A percentile compares a stretch with the other conserved stretches of the same genome.
These are phyloP conservation scores for Pygocentrus nattereri DNA, from an alignment of 2,797 vertebrate species.

Conservation along the genomic window DNA sequence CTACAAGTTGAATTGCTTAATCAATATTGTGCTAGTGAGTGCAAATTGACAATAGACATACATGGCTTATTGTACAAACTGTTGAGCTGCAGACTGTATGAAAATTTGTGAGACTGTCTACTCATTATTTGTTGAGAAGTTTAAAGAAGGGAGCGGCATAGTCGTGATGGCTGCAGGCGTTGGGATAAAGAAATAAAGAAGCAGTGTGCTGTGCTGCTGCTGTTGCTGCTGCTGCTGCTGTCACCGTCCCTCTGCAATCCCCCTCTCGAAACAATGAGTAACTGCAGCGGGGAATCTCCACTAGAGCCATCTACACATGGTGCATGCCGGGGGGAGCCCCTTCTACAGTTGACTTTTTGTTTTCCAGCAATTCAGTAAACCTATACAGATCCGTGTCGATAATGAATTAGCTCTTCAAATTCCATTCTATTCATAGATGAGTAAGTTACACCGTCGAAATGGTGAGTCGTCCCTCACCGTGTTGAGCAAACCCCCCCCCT, in stretches of 20 bases:
- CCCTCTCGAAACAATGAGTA: conserved; percentile 61
- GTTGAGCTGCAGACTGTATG: conserved; percentile 1
- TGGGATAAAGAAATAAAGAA: conserved; percentile 45
- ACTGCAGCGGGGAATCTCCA: conserved; percentile 69
- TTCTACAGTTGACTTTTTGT: neutral
- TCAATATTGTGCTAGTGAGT: neutral
- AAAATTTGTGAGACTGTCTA: conserved; percentile 2
- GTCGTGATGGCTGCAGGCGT: conserved; percentile 56
- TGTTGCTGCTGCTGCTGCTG: conserved; percentile 33
- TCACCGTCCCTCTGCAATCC: conserved; percentile 62
- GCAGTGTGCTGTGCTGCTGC: conserved; percentile 17
- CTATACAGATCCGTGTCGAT: too few relatives aligned
- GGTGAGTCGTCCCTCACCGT: too few relatives aligned
- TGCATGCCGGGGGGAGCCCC: conserved; percentile 18
- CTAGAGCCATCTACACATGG: conserved; percentile 19
- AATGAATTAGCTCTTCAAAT: fast-evolving
- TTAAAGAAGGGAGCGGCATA: conserved; percentile 21
- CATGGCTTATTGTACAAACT: conserved; percentile 23
- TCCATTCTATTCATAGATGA: neutral
- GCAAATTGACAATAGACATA: neutral
- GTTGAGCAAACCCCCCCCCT: conserved; percentile 33
- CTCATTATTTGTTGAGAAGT: conserved; percentile 7
- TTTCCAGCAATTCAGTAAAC: neutral
- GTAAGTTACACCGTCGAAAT: neutral
- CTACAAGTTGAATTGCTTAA: neutral